These are phyloP conservation scores for Calonectris borealis DNA, from an alignment of 2,113 vertebrate species.

Conservation along the genomic window DNA sequence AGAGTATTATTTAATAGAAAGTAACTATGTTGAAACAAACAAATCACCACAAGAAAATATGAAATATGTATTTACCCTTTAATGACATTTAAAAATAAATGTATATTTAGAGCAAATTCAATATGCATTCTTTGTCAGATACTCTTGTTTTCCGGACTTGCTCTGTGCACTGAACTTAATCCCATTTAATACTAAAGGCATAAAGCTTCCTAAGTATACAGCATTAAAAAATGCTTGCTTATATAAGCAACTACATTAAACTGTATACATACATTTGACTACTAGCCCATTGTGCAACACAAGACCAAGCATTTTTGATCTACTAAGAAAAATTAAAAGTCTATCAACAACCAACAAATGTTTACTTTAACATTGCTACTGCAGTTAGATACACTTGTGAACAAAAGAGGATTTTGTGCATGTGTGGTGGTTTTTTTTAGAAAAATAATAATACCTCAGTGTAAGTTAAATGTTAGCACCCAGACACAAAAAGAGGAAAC, in stretches of 20 bases:
- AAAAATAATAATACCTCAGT: neutral
- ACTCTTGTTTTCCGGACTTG: neutral
- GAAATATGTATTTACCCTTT: neutral
- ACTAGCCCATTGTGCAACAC: neutral
- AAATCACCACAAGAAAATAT: neutral
- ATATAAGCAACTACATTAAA: neutral
- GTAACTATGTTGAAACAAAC: neutral
- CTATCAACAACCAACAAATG: neutral
- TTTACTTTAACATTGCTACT: neutral
- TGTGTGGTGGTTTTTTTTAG: neutral
- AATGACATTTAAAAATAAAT: neutral
- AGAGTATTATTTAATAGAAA: neutral
- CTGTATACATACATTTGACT: neutral
- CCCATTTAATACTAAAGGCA: neutral
- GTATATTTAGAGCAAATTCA: neutral
- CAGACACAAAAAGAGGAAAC: neutral
- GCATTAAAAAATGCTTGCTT: neutral
- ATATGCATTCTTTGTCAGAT: neutral
- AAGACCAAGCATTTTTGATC: neutral
- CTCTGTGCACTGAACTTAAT: neutral
- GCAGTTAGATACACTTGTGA: neutral
- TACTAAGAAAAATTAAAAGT: neutral
- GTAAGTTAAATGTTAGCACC: neutral
- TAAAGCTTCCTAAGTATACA: neutral
- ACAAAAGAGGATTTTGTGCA: neutral